Conservation (phyloP, 2,888 invertebrate genomes). For the Polydrusus cervinus region DNA sequence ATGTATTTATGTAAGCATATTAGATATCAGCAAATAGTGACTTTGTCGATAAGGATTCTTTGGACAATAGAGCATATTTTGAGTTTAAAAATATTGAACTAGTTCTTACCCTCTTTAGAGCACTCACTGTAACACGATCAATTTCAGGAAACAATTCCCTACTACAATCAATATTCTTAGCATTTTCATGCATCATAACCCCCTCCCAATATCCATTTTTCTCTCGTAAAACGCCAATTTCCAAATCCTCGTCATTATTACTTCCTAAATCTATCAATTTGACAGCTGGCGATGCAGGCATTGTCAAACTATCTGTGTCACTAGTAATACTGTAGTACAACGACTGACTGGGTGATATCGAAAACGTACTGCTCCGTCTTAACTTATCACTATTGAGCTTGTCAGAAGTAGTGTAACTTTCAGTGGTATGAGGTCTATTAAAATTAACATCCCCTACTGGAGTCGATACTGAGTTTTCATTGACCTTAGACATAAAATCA, state of each 20-base stretch:
- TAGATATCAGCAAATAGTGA: too few relatives aligned
- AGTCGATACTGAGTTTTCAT: background rate
- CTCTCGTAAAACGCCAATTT: conserved; percentile 38
- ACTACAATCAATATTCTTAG: conserved; percentile 39
- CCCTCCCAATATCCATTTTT: conserved; percentile 51
- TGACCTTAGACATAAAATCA: conserved; percentile 22
- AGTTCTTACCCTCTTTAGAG: conserved; percentile 50
- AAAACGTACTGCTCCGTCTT: conserved; percentile 53
- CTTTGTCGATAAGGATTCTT: too few relatives aligned
- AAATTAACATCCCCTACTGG: background rate
- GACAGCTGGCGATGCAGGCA: conserved; percentile 42
- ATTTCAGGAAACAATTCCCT: conserved; percentile 56
- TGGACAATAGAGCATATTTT: too few relatives aligned
- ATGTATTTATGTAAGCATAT: too few relatives aligned
- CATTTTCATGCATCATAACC: conserved; percentile 39
- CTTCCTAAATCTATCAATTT: conserved; percentile 52
- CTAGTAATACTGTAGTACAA: conserved; percentile 57
- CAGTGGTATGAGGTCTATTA: conserved; percentile 33
- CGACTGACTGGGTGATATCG: conserved; percentile 62
- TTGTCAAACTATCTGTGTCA: conserved; percentile 53
- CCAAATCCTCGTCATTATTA: conserved; percentile 15
- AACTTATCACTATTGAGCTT: conserved; percentile 25
- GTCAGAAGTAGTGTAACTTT: conserved; percentile 26
- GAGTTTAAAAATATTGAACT: too few relatives aligned
- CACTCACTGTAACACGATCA: conserved; percentile 37